Percentiles rank a stretch among this genome's conserved stretches.
Conservation (phyloP, 2,888 invertebrate species). For the Steinernema hermaphroditum region DNA sequence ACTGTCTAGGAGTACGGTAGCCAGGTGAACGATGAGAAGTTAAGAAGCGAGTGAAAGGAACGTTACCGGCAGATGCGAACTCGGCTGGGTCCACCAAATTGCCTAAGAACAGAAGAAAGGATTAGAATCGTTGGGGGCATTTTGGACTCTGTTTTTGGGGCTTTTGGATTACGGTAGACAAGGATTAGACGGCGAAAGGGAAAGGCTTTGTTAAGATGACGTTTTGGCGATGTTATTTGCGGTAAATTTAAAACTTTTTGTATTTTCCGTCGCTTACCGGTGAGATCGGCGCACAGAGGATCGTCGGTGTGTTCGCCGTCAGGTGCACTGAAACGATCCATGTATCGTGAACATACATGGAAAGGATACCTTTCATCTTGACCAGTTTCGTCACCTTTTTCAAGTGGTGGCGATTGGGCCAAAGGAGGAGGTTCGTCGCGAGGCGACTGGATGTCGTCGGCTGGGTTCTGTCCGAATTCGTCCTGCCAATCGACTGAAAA, state of each 20-base stretch:
- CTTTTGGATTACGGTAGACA: not conserved
- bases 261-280: constrained; percentile 74
- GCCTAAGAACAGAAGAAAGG: constrained; percentile 71
- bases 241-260: not conserved
- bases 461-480: constrained; percentile 56
- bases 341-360: not conserved
- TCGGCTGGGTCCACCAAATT: constrained; percentile 98
- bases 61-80: constrained; percentile 92
- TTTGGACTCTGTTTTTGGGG: not conserved
- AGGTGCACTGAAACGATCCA: constrained; percentile 35
- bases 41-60: constrained; percentile 36
- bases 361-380: constrained; percentile 26
- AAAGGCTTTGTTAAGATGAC: too few species aligned
- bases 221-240: not conserved
- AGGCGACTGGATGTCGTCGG: constrained; percentile 34
- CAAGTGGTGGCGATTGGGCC: not conserved
- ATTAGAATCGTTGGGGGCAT: constrained; percentile 23
- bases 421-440: constrained; percentile 32
- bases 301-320: constrained; percentile 69
- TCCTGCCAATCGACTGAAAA: constrained; percentile 64
- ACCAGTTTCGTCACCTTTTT: not conserved
- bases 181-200: too few species aligned
- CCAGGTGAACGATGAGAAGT: not conserved
- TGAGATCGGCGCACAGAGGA: constrained; percentile 80
- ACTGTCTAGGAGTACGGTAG: not conserved